phyloP scores from a whole-genome alignment of 2,797 vertebrate genomes.

The Vultur gryphus region DNA sequence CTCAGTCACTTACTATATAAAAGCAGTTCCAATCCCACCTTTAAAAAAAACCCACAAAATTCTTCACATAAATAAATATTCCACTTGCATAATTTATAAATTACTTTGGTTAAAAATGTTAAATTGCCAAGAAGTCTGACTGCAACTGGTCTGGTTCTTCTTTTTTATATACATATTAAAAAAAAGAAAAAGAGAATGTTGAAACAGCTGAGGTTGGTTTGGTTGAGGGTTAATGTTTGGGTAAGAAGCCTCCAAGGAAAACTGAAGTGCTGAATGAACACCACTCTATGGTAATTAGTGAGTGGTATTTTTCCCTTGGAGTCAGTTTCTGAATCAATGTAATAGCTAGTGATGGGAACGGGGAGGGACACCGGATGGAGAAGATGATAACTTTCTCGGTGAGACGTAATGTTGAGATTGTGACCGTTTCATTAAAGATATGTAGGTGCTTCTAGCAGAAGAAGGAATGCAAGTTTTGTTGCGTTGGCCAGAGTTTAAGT shows the following conservation, averaged over 20 bases:
- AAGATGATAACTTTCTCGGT: background rate
- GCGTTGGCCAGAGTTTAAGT: background rate
- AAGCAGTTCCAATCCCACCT: background rate
- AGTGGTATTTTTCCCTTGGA: conserved; percentile 46
- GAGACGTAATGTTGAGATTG: background rate
- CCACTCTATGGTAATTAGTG: conserved; percentile 53
- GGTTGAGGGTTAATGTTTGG: conserved; percentile 61
- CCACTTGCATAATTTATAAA: conserved; percentile 58
- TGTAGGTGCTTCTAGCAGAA: background rate
- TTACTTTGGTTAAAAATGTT: conserved; percentile 50
- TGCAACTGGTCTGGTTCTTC: conserved; percentile 19
- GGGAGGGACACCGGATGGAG: background rate
- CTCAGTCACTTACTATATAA: background rate
- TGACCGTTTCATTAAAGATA: background rate
- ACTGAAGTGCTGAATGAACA: conserved; percentile 63
- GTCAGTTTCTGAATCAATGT: conserved; percentile 26
- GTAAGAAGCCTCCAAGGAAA: conserved; percentile 63
- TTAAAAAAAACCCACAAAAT: conserved; percentile 12
- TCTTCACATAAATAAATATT: conserved; percentile 54
- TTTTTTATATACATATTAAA: background rate
- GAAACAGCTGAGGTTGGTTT: conserved; percentile 65
- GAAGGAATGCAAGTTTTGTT: background rate
- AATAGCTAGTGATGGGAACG: background rate
- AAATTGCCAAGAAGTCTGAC: conserved; percentile 48
- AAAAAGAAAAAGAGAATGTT: conserved; percentile 31